These are phyloP conservation scores for Drosophila simulans DNA, from an alignment of 1,140 invertebrate species.

Conservation along the genomic window DNA sequence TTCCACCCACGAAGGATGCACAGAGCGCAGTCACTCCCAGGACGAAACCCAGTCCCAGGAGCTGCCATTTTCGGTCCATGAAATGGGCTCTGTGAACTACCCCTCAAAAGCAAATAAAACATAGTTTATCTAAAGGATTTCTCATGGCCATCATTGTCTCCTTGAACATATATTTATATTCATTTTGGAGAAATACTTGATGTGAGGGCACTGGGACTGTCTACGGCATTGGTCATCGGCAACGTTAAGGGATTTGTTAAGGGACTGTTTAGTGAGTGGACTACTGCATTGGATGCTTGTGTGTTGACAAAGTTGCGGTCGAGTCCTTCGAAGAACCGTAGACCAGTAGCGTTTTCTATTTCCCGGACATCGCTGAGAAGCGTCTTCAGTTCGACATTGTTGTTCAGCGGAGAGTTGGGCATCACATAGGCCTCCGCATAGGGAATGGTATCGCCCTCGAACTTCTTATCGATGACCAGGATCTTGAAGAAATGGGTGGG, in stretches of 20 bases:
- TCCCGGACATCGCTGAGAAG: slow-evolving; percentile 95
- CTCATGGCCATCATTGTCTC: not conserved
- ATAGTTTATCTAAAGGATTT: slow-evolving; percentile 1
- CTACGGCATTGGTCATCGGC: not conserved
- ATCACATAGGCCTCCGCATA: slow-evolving; percentile 97
- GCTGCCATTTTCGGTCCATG: slow-evolving; percentile 46
- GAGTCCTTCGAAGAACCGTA: slow-evolving; percentile 94
- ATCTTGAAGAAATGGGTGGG: slow-evolving; percentile 99
- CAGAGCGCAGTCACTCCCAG: slow-evolving; percentile 28
- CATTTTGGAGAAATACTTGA: not conserved
- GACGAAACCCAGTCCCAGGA: slow-evolving; percentile 37
- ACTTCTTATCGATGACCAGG: slow-evolving; percentile 89
- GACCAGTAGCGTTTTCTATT: slow-evolving; percentile 95
- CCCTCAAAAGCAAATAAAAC: not conserved
- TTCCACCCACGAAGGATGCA: slow-evolving; percentile 53
- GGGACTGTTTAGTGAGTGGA: not conserved
- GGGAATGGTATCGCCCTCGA: slow-evolving; percentile 86
- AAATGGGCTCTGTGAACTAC: not conserved
- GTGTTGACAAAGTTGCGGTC: slow-evolving; percentile 61
- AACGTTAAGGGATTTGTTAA: not conserved
- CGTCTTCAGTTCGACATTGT: slow-evolving; percentile 89
- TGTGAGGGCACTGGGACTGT: not conserved
- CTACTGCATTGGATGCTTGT: slow-evolving; percentile 15
- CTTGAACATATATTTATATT: not conserved
- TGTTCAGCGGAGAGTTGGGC: slow-evolving; percentile 93